Evolutionary conservation across 2,888 invertebrate species (phyloP), one percentile per base, ranked within the genome.

Genomic region (Calameuta filiformis): DNA sequence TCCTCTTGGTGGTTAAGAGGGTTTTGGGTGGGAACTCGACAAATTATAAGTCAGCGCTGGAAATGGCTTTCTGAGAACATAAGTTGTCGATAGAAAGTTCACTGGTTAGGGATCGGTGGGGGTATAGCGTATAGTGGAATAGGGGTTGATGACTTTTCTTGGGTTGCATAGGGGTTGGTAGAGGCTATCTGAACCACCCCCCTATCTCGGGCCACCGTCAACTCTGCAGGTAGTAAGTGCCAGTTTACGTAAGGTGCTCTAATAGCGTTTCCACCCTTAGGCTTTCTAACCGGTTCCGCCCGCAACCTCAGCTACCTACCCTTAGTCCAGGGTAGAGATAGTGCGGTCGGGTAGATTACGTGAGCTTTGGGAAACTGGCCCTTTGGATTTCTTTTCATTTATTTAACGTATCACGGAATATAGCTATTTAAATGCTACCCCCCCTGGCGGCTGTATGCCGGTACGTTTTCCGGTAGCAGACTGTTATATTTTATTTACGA

Each of bases 21-120:
- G 23, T 23, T 23, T 56, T 23, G 56, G 56, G 23, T 56, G 56
- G 56, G 6, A 23, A 56, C 23, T 56, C 56, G 56, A 85, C 82
- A 83, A 86, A 85, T 82, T 83, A 83, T 80, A 77, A 82, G 83
- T 83, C 82, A 83, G 81, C 83, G 81, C 82, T 83, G 80, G 83
- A 85, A 86, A 86, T 85, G 83, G 86, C 78, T 83, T 86, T 86
- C 84, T 23, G 23, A 2, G 56, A 23, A 9, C 56, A 56, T 23
- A 56, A 56, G 56, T 56, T 56, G 56, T 9, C 56, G 56, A 23
- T 56, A 9, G 23, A 23, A 56, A 23, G 56, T 23, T 56, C 2
- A 56, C 56, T 9, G 56, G 56, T 56, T 56, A 56, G 23, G 56
- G 15, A 23, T 56, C 23, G 23, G 9, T 9, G 23, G 9, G 56